Evolutionary conservation across 2,797 vertebrate species (phyloP), one percentile per base, ranked within the genome.

Genomic region (Chrysolophus pictus): DNA sequence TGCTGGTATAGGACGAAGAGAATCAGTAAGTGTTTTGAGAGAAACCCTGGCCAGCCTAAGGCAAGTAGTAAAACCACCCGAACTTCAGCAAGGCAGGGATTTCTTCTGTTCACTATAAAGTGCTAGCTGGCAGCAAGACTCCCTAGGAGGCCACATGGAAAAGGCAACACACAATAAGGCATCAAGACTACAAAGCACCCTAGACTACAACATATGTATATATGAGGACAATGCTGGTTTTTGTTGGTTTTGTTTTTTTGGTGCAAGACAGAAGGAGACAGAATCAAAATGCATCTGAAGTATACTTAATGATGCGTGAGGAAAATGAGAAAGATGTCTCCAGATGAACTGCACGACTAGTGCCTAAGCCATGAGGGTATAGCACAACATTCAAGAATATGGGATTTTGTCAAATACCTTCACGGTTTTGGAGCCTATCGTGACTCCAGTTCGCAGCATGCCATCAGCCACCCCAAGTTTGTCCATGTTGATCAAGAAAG

Each of bases 401-500:
- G 78, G 33, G 21, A 69, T 72, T 82, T 74, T 67, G 35, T 64
- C 47, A 92, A 70, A 92, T 98, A 99, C 99, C 97, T 99, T 99
- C 2, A 99, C 26, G 11, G 97, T 96, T 96, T 99, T 99, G 59
- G 96, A 97, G 37, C 98, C 98, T 90, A 99, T 41, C 3, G 99
- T 99, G 56, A 98, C 96, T 28, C 98, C 98, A 0, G 97, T 98
- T 97, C 98, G 98, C 96, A 99, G 82, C 99, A 99, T 99, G 87
- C 99, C 99, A 4, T 99, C 99, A 31, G 99, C 98, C 8, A 99
- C 69, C 31, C 99, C 99, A 84, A 99, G 96, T 31, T 6, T 96
- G 97, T 99, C 99, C 28, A 98, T 98, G 96, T 99, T 99, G 79
- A 98, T 97, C 78, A 99, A 96, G 95, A 99, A 99, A 17, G 99